phyloP scores from a whole-genome alignment of 1,140 invertebrate genomes.

The Meloidogyne chitwoodi region DNA sequence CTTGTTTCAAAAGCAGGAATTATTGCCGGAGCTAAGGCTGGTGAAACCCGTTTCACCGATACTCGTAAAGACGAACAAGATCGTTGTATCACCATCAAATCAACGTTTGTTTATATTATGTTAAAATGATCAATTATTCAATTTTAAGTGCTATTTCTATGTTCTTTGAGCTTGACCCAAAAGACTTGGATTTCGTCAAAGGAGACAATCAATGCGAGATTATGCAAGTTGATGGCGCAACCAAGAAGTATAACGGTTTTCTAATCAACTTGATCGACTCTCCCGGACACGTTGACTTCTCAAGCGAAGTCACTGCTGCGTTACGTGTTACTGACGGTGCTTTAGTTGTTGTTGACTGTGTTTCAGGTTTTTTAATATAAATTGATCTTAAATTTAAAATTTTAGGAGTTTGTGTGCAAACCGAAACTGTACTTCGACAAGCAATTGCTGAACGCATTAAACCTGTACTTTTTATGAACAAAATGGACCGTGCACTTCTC shows the following conservation, averaged over 20 bases:
- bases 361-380: conserved; percentile 73
- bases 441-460: conserved; percentile 98
- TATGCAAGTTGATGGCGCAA: conserved; percentile 75
- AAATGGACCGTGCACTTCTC: conserved; percentile 92
- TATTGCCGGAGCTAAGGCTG: conserved; percentile 94
- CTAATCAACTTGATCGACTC: conserved; percentile 99
- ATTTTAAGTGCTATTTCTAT: conserved; percentile 85
- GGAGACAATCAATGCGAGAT: conserved; percentile 66
- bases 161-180: conserved; percentile 89
- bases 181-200: conserved; percentile 68
- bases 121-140: not conserved
- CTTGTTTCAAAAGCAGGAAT: conserved; percentile 99
- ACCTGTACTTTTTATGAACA: conserved; percentile 99
- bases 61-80: conserved; percentile 99
- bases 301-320: conserved; percentile 95
- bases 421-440: conserved; percentile 95
- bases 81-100: conserved; percentile 99
- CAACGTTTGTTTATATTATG: conserved; percentile 74
- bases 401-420: conserved; percentile 97
- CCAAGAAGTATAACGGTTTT: conserved; percentile 80
- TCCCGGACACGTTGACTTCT: conserved; percentile 98
- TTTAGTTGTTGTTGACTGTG: conserved; percentile 97
- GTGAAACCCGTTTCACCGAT: conserved; percentile 97
- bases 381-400: not conserved
- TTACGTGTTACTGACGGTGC: conserved; percentile 98